phyloP scores from a whole-genome alignment of 1,140 invertebrate genomes.

The Drosophila santomea region DNA sequence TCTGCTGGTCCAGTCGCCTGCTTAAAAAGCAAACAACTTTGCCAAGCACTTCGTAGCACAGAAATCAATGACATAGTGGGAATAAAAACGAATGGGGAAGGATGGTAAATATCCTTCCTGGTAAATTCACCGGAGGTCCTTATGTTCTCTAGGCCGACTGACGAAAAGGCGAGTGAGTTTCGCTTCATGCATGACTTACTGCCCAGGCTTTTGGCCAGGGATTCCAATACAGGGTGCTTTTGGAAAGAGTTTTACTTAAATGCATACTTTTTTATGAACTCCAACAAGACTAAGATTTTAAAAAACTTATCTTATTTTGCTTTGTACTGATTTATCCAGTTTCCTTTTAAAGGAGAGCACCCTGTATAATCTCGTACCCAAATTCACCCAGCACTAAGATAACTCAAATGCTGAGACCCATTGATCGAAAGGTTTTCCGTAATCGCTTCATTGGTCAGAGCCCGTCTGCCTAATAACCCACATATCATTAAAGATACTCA shows the following conservation, averaged over 20 bases:
- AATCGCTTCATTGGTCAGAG: constrained; percentile 63
- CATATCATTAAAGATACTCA: constrained; percentile 58
- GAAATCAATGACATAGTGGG: constrained; percentile 33
- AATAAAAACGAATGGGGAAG: neutral
- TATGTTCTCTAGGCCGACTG: constrained; percentile 22
- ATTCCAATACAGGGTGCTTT: constrained; percentile 17
- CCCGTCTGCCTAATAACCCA: constrained; percentile 47
- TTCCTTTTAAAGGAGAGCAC: neutral
- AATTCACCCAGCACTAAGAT: neutral
- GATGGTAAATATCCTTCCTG: constrained; percentile 37
- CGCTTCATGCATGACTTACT: constrained; percentile 48
- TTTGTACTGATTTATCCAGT: neutral
- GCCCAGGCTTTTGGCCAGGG: constrained; percentile 10
- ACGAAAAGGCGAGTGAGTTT: constrained; percentile 19
- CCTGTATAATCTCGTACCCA: neutral
- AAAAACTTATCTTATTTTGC: no score
- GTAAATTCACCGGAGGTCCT: constrained; percentile 19
- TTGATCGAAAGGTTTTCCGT: constrained; percentile 48
- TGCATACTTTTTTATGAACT: no score
- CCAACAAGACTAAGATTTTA: no score
- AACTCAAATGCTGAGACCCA: constrained; percentile 29
- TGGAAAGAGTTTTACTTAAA: neutral
- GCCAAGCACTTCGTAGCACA: constrained; percentile 36
- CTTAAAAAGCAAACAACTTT: constrained; percentile 77
- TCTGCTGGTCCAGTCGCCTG: constrained; percentile 52